phyloP scores from a whole-genome alignment of 1,140 invertebrate genomes.

The Brachionus angularis region DNA sequence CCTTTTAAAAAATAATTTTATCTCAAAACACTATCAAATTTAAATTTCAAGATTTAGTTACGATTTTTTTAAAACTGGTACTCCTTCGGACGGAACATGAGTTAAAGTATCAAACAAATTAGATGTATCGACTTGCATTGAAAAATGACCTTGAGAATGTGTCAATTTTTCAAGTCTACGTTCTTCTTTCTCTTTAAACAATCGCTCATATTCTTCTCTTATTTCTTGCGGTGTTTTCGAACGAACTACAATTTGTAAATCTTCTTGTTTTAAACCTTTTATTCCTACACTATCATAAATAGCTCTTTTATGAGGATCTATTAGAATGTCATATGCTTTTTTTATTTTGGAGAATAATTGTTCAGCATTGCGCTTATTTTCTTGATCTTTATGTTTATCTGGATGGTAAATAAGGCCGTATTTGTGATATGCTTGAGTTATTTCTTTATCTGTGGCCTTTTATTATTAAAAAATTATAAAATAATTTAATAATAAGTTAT shows the following conservation, averaged over 20 bases:
- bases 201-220: conserved; percentile 82
- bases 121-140: conserved; percentile 34
- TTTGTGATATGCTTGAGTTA: conserved; percentile 36
- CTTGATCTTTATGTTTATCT: conserved; percentile 37
- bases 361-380: conserved; percentile 20
- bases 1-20: background rate
- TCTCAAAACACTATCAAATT: background rate
- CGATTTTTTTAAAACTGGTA: background rate
- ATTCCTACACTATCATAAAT: conserved; percentile 43
- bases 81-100: background rate
- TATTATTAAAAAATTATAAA: background rate
- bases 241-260: conserved; percentile 65
- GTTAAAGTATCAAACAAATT: background rate
- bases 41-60: background rate
- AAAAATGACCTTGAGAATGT: conserved; percentile 66
- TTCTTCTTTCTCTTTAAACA: conserved; percentile 74
- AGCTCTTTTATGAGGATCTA: conserved; percentile 38
- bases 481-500: background rate
- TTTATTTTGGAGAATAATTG: conserved; percentile 36
- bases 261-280: conserved; percentile 31
- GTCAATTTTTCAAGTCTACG: conserved; percentile 75
- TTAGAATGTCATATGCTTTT: conserved; percentile 43
- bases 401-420: conserved; percentile 39
- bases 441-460: conserved; percentile 12
- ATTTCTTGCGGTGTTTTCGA: conserved; percentile 88